Percentiles rank a stretch among this genome's conserved stretches.
phyloP scores from a whole-genome alignment of 2,797 vertebrate genomes.

The Neostethus bicornis region DNA sequence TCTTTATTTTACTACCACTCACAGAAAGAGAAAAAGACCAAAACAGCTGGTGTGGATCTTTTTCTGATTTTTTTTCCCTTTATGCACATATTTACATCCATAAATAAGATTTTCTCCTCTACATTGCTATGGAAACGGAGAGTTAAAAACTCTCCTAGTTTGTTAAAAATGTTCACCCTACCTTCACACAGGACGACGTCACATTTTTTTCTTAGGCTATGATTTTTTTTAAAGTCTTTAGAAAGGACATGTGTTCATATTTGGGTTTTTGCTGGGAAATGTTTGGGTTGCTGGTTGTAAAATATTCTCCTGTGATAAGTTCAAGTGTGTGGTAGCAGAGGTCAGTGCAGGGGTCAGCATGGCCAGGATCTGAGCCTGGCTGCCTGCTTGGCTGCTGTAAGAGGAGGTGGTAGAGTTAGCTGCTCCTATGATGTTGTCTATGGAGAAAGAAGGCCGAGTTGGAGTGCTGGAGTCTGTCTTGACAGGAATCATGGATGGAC shows the following conservation, averaged over 20 bases:
- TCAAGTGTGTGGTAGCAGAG: conserved; percentile 89
- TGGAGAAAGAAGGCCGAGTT: conserved; percentile 89
- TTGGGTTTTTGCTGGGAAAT: conserved; percentile 89
- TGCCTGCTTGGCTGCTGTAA: conserved; percentile 79
- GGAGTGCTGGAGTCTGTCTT: conserved; percentile 87
- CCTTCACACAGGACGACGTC: conserved; percentile 81
- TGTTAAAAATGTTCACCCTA: conserved; percentile 82
- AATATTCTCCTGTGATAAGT: conserved; percentile 87
- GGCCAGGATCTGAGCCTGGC: conserved; percentile 92
- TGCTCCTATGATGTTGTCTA: conserved; percentile 96
- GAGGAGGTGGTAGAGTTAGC: conserved; percentile 82
- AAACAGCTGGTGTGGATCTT: conserved; percentile 41
- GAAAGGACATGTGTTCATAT: conserved; percentile 91
- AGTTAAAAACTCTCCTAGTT: conserved; percentile 58
- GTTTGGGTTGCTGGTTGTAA: conserved; percentile 81
- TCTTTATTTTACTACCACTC: conserved; percentile 14
- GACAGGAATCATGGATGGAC: conserved; percentile 84
- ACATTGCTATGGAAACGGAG: conserved; percentile 48
- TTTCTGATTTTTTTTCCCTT: conserved; percentile 29
- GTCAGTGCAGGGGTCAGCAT: conserved; percentile 91
- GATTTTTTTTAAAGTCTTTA: conserved; percentile 73
- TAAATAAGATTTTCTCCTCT: conserved; percentile 81
- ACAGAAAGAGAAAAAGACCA: conserved; percentile 59
- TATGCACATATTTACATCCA: conserved; percentile 85
- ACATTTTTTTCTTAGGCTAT: conserved; percentile 40